A percentile compares a stretch with the other conserved stretches of the same genome.
These are phyloP conservation scores for Tolypeutes matacus DNA, from an alignment of 2,797 vertebrate genomes.

Conservation along the genomic window DNA sequence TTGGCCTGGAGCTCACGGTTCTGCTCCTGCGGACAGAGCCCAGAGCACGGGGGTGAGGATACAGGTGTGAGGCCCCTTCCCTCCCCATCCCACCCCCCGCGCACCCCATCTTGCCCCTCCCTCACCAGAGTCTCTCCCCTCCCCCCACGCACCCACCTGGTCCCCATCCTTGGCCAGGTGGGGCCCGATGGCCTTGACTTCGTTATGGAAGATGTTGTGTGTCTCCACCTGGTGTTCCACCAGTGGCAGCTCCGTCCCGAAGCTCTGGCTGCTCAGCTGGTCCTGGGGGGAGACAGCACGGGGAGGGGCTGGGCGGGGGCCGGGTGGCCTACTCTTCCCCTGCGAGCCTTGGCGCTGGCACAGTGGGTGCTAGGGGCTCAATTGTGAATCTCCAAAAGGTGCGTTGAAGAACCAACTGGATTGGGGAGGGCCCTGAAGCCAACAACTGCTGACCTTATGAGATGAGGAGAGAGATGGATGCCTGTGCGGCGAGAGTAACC, in stretches of 20 bases:
- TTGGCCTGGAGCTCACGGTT: constrained; percentile 90
- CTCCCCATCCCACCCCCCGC: accelerated
- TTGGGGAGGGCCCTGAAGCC: no score
- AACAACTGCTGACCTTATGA: no score
- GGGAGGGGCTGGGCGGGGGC: not conserved
- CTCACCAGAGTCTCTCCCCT: accelerated
- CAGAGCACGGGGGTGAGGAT: not conserved
- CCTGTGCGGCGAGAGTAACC: no score
- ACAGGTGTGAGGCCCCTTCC: not conserved
- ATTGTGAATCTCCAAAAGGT: no score
- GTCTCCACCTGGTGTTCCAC: constrained; percentile 96
- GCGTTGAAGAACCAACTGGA: no score
- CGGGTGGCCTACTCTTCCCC: accelerated
- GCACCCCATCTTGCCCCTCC: accelerated
- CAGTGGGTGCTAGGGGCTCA: no score
- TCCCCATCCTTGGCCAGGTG: constrained; percentile 90
- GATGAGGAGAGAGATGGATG: no score
- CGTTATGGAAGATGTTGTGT: constrained; percentile 98
- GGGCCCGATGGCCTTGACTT: constrained; percentile 96
- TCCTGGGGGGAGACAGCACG: constrained; percentile 86
- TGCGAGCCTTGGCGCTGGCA: not conserved
- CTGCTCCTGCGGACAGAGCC: constrained; percentile 89
- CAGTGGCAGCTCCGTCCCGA: constrained; percentile 94
- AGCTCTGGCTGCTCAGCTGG: constrained; percentile 91
- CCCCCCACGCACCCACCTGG: constrained; percentile 87